Evolutionary conservation across 2,888 invertebrate species (phyloP).

Genomic region (Bembecia ichneumoniformis): DNA sequence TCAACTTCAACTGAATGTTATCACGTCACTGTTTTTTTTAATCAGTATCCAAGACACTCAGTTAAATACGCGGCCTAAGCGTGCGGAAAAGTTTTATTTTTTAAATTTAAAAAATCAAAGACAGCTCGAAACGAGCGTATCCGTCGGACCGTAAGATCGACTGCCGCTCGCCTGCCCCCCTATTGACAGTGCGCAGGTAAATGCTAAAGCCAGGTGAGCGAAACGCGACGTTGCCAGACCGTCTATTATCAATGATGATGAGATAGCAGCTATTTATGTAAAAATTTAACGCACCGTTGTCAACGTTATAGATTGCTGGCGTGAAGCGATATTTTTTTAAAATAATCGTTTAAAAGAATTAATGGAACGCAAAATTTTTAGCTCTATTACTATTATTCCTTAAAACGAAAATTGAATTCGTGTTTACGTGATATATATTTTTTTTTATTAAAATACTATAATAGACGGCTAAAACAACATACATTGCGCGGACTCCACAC

Average conservation of each 20-base stretch:
- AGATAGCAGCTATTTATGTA: constrained; percentile 52
- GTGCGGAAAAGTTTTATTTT: constrained; percentile 7
- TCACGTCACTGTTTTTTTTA: not conserved
- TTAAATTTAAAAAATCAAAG: constrained; percentile 12
- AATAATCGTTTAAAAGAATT: constrained; percentile 19
- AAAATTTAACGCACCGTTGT: constrained; percentile 46
- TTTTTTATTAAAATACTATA: not conserved
- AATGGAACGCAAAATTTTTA: constrained; percentile 22
- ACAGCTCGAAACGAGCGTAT: constrained; percentile 45
- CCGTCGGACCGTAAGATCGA: constrained; percentile 54
- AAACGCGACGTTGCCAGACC: constrained; percentile 67
- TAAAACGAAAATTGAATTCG: not conserved
- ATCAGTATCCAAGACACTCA: not conserved
- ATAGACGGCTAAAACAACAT: not conserved
- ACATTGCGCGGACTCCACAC: not conserved
- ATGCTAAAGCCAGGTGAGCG: constrained; percentile 51
- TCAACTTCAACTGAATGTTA: not conserved
- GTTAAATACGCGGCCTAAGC: not conserved
- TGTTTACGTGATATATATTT: not conserved
- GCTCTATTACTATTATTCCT: not conserved
- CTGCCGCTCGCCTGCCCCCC: constrained; percentile 58
- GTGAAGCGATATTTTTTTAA: constrained; percentile 13
- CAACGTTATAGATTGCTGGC: constrained; percentile 36
- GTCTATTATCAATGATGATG: constrained; percentile 67
- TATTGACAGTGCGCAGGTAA: constrained; percentile 65